These are phyloP conservation scores for Orthosia cruda DNA, from an alignment of 2,888 invertebrate genomes.

Conservation along the genomic window DNA sequence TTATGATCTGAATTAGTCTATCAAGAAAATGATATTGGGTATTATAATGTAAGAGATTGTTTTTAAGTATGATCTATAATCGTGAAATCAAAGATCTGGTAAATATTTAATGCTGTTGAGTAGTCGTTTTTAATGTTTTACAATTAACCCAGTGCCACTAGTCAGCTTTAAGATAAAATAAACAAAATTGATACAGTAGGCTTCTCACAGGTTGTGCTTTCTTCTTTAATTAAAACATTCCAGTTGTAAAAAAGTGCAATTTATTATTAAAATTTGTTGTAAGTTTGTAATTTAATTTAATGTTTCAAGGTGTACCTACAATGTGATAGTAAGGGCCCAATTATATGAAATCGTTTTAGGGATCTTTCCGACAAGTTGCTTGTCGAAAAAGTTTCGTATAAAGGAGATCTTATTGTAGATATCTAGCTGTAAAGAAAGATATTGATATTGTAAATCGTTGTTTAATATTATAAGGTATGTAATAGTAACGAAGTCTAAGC, in stretches of 20 bases:
- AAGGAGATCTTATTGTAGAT: neutral
- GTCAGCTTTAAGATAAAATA: constrained; percentile 73
- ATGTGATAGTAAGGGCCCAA: constrained; percentile 61
- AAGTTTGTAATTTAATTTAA: constrained; percentile 63
- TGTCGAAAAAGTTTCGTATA: neutral
- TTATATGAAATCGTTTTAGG: neutral
- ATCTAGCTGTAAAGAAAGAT: constrained; percentile 23
- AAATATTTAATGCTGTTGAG: constrained; percentile 31
- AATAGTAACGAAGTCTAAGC: constrained; percentile 53
- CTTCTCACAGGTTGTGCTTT: constrained; percentile 70
- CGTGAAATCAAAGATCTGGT: constrained; percentile 60
- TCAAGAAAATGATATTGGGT: constrained; percentile 37
- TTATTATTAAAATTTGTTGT: constrained; percentile 50
- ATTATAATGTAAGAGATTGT: constrained; percentile 48
- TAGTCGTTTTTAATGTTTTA: constrained; percentile 48
- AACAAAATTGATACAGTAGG: constrained; percentile 61
- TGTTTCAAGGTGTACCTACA: constrained; percentile 55
- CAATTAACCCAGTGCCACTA: constrained; percentile 71
- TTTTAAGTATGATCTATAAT: constrained; percentile 32
- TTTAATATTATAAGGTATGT: constrained; percentile 45
- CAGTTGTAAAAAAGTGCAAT: constrained; percentile 60
- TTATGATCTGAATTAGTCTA: constrained; percentile 32
- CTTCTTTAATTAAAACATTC: constrained; percentile 61
- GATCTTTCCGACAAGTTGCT: no score
- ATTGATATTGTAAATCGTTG: constrained; percentile 51